Base-by-base conservation (phyloP, 1,140 invertebrate species). In the Zophobas atratus region DNA sequence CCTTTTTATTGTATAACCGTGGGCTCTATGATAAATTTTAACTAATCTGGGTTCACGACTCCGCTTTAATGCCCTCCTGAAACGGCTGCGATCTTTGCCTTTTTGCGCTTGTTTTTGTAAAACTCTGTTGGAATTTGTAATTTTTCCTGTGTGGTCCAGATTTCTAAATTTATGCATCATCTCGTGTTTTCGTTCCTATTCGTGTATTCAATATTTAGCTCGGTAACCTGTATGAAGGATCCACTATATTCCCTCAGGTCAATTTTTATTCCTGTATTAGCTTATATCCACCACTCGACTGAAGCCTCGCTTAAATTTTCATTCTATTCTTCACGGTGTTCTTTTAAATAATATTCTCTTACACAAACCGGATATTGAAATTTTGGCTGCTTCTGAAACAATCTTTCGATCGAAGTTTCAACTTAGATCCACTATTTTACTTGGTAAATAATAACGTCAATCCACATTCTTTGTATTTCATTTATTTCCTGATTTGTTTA, bases 1-100 rank as follows among this genome's bases (percentile, higher is more conserved):
- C 60, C 60, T 67, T 67, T 67, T 67, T 67, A 67, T 67, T 67
- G 60, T 67, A 43, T 67, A 67, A 67, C 6, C 60, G 60, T 2
- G 8, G 20, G 60, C 38, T 67, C 60, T 46, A 33, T 67, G 60
- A 67, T 46, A 67, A 41, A 67, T 67, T 43, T 43, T n/a, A 20
- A n/a, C 60, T 67, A 67, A 67, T 67, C 60, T 43, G 33, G 38
- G 57, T 38, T 39, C 60, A 63, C 57, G 8, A 63, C n/a, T 4
- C 33, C 57, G 33, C 60, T 67, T 67, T 67, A 43, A 67, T 36
- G 60, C 38, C 8, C 36, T 2, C 20, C 8, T 43, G 49, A 43
- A 67, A 43, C 60, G 4, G 60, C 8, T 20, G 33, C 39, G 8
- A 43, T 67, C 39, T 8, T 43, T 67, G 60, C n/a, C 20, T 67